Evolutionary conservation across 2,113 vertebrate species (phyloP).

Genomic region (Thomomys bottae): DNA sequence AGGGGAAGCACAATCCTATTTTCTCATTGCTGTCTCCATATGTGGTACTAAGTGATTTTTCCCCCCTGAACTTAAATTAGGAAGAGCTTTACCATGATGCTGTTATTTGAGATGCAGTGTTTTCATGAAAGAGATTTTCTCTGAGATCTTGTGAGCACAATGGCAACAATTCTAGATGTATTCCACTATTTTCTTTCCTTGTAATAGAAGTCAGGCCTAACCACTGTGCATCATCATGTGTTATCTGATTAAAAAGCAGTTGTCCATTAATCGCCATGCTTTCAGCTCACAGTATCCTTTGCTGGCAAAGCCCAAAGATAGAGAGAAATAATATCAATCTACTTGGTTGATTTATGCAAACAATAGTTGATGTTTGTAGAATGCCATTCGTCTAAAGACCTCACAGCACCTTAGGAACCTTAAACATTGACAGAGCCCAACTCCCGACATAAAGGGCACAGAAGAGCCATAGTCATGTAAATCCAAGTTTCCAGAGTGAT

Average conservation of each 20-base stretch:
- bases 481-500: conserved; percentile 65
- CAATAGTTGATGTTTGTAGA: conserved; percentile 42
- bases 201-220: conserved; percentile 51
- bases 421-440: neutral
- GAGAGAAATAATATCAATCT: conserved; percentile 50
- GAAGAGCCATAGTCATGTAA: conserved; percentile 54
- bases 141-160: conserved; percentile 68
- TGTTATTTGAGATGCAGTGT: conserved; percentile 59
- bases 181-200: neutral
- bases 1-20: conserved; percentile 81
- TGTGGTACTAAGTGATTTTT: conserved; percentile 50
- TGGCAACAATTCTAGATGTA: conserved; percentile 50
- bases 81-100: conserved; percentile 56
- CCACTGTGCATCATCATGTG: neutral
- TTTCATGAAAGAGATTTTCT: conserved; percentile 59
- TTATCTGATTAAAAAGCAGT: conserved; percentile 66
- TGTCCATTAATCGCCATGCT: conserved; percentile 31
- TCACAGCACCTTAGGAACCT: conserved; percentile 49
- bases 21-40: conserved; percentile 74
- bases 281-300: conserved; percentile 39
- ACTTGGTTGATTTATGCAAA: conserved; percentile 53
- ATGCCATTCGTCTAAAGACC: conserved; percentile 67
- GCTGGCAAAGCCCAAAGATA: conserved; percentile 53
- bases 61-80: conserved; percentile 70
- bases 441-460: conserved; percentile 42